Evolutionary conservation across 2,113 vertebrate genomes (phyloP), one percentile per base, ranked within the genome.

Genomic region (Uropsilus gracilis): DNA sequence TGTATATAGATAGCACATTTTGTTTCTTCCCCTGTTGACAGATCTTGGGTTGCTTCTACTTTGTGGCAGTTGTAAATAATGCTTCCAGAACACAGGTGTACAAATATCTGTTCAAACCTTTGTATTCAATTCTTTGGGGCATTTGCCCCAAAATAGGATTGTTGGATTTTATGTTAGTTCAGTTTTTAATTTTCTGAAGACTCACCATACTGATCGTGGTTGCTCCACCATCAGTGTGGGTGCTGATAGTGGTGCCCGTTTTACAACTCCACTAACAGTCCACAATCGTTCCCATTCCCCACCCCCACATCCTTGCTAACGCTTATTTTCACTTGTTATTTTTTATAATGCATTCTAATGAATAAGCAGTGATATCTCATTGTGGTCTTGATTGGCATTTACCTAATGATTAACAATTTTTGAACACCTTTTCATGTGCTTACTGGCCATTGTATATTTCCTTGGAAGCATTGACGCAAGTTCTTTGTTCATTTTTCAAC

Each of bases 301-400:
- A 30, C 66, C 84, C 53, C 37, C 20, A 22, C 53, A n/a, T n/a
- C 28, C 53, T 63, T 24, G 24, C 55, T 72, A 24, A 68, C 32
- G 2, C 30, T 68, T 83, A 39, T n/a, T 75, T 59, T 57, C 37
- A 28, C 64, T 91, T 73, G 26, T 17, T 53, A 42, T 78, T 57
- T 18, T 53, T 85, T 69, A 12, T 59, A 26, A 28, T 77, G n/a
- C 46, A 16, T 34, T 28, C 16, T 57, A 16, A 64, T 34, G 48
- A 28, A 3, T 20, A 11, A 64, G 46, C 59, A 6, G 24, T 75
- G 46, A 28, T 73, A 64, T 39, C 42, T 86, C 42, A 6, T 0
- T n/a, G 44, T 80, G 53, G 64, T 42, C 87, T 87, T 72, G 28
- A 73, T 85, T 72, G 71, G 55, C 55, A 73, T 59, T 53, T 80